These are phyloP conservation scores for Phenganax stokvisi DNA, from an alignment of 92 coral and sea anemone genomes.

Conservation along the genomic window DNA sequence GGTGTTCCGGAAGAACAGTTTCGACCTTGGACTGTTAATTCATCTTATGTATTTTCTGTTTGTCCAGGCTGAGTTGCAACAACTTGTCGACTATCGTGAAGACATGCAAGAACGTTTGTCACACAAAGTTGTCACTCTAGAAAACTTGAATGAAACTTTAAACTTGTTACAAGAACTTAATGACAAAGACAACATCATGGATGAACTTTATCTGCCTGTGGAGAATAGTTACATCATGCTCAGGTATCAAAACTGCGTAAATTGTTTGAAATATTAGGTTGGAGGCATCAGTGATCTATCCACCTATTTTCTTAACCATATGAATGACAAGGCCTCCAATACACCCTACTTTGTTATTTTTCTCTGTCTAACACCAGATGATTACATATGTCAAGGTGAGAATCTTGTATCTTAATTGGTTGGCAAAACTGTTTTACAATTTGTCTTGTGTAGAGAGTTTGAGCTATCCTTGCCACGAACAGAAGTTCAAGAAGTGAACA, in stretches of 20 bases:
- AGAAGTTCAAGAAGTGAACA: constrained; percentile 95
- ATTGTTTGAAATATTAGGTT: not conserved
- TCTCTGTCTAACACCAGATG: not conserved
- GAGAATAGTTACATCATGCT: constrained; percentile 85
- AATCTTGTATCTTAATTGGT: not conserved
- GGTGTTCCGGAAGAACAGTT: too few relatives aligned
- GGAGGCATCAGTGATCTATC: too few relatives aligned
- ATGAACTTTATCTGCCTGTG: constrained; percentile 88
- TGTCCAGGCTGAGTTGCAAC: constrained; percentile 78
- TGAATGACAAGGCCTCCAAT: too few relatives aligned
- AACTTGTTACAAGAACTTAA: constrained; percentile 80
- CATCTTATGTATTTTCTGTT: not conserved
- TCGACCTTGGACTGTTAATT: not conserved
- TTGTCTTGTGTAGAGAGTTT: constrained; percentile 58
- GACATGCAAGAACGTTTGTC: constrained; percentile 78
- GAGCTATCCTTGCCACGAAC: constrained; percentile 71
- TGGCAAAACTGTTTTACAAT: not conserved
- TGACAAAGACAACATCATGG: constrained; percentile 93
- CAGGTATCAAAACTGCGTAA: constrained; percentile 45
- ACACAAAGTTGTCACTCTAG: constrained; percentile 71
- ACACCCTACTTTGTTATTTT: not conserved
- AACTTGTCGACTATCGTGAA: constrained; percentile 86
- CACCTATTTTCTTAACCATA: too few relatives aligned
- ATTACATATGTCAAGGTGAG: not conserved
- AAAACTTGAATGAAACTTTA: constrained; percentile 82